Evolutionary conservation across 1,140 invertebrate species (phyloP).

Genomic region (Drosophila truncata): DNA sequence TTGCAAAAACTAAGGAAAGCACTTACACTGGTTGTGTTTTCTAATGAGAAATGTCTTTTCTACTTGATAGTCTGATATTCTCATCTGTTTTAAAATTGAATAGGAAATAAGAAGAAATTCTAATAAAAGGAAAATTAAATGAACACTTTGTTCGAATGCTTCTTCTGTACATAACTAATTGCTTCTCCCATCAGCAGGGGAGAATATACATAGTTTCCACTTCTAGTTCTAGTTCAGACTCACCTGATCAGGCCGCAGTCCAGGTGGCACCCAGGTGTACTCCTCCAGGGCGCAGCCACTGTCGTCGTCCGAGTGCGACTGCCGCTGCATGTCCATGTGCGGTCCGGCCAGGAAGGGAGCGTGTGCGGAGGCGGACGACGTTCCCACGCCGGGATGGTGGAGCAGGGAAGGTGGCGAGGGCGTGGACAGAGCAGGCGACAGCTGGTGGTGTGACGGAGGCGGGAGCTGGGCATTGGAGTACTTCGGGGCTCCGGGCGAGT

Average conservation of each 20-base stretch:
- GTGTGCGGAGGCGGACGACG: slow-evolving; percentile 71
- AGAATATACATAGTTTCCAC: neutral
- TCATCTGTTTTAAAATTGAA: no score
- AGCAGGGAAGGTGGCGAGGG: slow-evolving; percentile 85
- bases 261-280: slow-evolving; percentile 99
- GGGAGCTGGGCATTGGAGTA: slow-evolving; percentile 81
- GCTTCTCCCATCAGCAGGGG: neutral
- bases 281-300: slow-evolving; percentile 98
- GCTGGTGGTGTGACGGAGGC: slow-evolving; percentile 71
- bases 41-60: no score
- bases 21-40: neutral
- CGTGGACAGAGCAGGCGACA: slow-evolving; percentile 78
- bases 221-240: slow-evolving; percentile 49
- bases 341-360: slow-evolving; percentile 86
- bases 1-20: no score
- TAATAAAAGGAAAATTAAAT: neutral
- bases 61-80: no score
- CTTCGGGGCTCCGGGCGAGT: slow-evolving; percentile 71
- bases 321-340: slow-evolving; percentile 91
- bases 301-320: slow-evolving; percentile 98
- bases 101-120: no score
- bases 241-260: slow-evolving; percentile 98
- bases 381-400: slow-evolving; percentile 76
- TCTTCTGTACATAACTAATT: neutral
- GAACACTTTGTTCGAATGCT: no score